Evolutionary conservation across 2,797 vertebrate genomes (phyloP), one percentile per base, ranked within the genome.

Genomic region (Muraenolepis orangiensis): DNA sequence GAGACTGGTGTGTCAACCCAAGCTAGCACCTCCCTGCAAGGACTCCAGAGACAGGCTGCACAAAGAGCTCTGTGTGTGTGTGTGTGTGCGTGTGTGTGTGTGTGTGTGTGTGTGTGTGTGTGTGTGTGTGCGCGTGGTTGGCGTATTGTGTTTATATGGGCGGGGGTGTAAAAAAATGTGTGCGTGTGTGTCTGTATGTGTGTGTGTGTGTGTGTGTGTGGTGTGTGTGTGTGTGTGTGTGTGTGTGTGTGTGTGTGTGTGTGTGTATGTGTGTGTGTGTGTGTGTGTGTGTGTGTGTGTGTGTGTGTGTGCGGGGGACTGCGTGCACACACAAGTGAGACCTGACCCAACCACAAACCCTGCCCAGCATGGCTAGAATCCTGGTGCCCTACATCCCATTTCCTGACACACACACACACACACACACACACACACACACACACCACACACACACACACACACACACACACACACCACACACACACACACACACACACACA

Each of bases 11-110:
- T 90, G 68, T 67, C 51, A 46, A 71, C 76, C 78, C 77, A 40
- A 78, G 86, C 84, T 84, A 77, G 82, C 86, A 86, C 80, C 82
- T 78, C 83, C 71, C 68, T 81, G 84, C 68, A 16, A 79, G 66
- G 31, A 23, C 74, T 72, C 34, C 69, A 64, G 64, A 34, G 74
- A 26, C 57, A 67, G 80, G 66, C 4, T 2, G 80, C 78, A 93
- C 91, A 93, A 92, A 91, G 89, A 74, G 71, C 36, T 75, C n/a
- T 81, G 83, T 83, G 38, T 40, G 38, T 91, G 88, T 91, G 36
- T 71, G 38, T 71, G 38, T 71, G 70, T 71, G 70, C 46, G 70
- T 71, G 70, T 71, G 70, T 70, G 69, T n/a, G n/a, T n/a, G n/a
- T n/a, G n/a, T n/a, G n/a, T 81, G 83, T 83, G 38, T 40, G 38